These are phyloP conservation scores for Myrmecobius fasciatus DNA, from an alignment of 2,113 vertebrate species.

Conservation along the genomic window DNA sequence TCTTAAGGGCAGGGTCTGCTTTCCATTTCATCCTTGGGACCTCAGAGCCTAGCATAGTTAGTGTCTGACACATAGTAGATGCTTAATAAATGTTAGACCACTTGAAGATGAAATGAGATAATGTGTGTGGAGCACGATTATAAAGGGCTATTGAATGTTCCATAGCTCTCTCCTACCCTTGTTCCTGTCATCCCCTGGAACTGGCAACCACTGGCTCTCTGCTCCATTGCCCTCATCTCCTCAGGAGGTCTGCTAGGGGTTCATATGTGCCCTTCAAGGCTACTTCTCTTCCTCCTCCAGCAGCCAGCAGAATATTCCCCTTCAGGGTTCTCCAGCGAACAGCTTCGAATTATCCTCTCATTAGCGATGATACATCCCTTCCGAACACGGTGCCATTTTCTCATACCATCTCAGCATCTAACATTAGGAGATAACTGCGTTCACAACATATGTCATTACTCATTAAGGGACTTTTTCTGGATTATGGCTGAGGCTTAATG, in stretches of 20 bases:
- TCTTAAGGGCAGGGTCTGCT: not conserved
- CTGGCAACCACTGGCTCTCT: not conserved
- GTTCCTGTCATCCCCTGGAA: not conserved
- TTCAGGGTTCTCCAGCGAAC: constrained; percentile 87
- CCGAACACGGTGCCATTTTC: constrained; percentile 93
- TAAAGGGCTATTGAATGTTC: not conserved
- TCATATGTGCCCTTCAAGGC: constrained; percentile 42
- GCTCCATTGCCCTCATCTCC: not conserved
- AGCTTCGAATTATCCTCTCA: constrained; percentile 94
- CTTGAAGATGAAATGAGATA: not conserved
- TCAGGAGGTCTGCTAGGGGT: not conserved
- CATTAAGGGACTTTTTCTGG: constrained; percentile 94
- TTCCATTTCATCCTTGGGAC: not conserved
- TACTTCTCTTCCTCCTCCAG: constrained; percentile 79
- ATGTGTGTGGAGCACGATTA: not conserved
- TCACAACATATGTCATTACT: constrained; percentile 98
- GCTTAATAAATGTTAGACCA: not conserved
- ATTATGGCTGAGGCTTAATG: constrained; percentile 97
- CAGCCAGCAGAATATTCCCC: constrained; percentile 80
- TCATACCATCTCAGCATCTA: constrained; percentile 86
- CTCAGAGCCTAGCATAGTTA: not conserved
- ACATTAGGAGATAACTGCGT: constrained; percentile 96
- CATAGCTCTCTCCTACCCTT: not conserved
- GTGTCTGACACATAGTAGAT: not conserved
- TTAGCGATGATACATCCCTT: constrained; percentile 96